phyloP scores from a whole-genome alignment of 1,140 invertebrate species.

The Geopemphigus sp. region DNA sequence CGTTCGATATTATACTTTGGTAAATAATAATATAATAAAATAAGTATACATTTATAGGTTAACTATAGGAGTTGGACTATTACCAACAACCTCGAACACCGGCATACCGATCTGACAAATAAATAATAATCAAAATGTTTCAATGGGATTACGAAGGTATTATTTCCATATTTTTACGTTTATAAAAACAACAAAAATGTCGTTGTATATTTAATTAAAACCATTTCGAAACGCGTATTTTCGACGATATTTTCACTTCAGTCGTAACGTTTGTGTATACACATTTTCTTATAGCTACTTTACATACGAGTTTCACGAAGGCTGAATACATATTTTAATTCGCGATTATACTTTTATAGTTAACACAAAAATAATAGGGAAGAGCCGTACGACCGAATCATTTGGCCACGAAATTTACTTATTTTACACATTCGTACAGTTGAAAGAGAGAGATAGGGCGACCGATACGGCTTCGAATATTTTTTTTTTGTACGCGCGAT shows the following conservation, averaged over 20 bases:
- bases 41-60: not conserved
- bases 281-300: not conserved
- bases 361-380: not conserved
- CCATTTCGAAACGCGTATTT: not conserved
- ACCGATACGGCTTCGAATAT: too few relatives aligned
- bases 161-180: not conserved
- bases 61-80: not conserved
- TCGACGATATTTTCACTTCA: not conserved
- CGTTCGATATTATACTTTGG: too few relatives aligned
- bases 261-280: not conserved
- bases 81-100: not conserved
- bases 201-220: constrained; percentile 7
- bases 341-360: not conserved
- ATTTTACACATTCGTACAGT: too few relatives aligned
- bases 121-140: not conserved
- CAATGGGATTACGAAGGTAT: not conserved
- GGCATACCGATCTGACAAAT: not conserved
- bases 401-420: too few relatives aligned
- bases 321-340: not conserved
- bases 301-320: not conserved
- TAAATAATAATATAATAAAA: not conserved
- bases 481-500: too few relatives aligned
- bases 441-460: too few relatives aligned
- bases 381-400: not conserved
- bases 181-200: not conserved